phyloP scores from a whole-genome alignment of 1,140 invertebrate species.

The Habropoda laboriosa region DNA sequence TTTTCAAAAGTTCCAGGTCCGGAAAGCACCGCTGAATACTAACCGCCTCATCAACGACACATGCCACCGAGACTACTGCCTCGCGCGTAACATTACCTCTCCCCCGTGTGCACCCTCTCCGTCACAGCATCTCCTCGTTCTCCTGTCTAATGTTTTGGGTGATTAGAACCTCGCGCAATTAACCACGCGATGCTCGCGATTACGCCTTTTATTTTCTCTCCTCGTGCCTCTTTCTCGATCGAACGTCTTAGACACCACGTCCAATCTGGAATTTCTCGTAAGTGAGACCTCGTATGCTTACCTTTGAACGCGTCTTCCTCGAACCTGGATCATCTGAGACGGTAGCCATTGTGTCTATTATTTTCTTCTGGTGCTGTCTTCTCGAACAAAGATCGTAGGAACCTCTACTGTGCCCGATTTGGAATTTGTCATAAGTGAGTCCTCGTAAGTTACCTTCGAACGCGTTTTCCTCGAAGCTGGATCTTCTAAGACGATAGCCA shows the following conservation, averaged over 20 bases:
- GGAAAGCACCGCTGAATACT: slow-evolving; percentile 79
- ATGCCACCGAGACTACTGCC: slow-evolving; percentile 76
- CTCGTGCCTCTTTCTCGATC: background rate
- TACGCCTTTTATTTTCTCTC: background rate
- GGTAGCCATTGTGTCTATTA: no score
- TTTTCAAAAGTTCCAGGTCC: slow-evolving; percentile 78
- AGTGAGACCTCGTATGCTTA: no score
- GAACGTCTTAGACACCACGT: background rate
- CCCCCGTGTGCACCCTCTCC: slow-evolving; percentile 56
- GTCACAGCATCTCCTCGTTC: slow-evolving; percentile 58
- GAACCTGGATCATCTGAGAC: no score
- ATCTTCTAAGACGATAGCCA: no score
- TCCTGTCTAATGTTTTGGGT: slow-evolving; percentile 76
- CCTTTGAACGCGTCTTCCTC: no score
- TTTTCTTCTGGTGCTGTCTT: no score
- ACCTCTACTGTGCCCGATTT: no score
- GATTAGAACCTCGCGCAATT: slow-evolving; percentile 75
- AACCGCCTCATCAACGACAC: slow-evolving; percentile 82
- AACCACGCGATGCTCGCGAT: slow-evolving; percentile 54
- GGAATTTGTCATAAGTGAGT: no score
- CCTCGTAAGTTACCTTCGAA: no score
- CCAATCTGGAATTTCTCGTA: no score
- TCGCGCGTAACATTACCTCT: slow-evolving; percentile 71
- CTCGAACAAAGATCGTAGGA: no score
- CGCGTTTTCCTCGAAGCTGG: no score